Evolutionary conservation across 2,888 invertebrate genomes (phyloP).

Genomic region (Mythimna loreyi): DNA sequence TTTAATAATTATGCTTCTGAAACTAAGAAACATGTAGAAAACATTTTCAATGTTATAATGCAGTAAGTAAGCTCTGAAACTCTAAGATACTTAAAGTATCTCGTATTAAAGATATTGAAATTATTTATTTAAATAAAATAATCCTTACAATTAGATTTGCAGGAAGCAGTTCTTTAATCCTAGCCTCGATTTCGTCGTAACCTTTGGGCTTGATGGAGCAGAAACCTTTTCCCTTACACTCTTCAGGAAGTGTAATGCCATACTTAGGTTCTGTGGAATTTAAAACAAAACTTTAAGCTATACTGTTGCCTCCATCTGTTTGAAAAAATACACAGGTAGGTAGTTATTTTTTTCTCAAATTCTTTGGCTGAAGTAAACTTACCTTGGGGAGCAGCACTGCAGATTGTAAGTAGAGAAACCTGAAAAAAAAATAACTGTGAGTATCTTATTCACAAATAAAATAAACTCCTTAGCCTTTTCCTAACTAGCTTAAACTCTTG

Average conservation of each 20-base stretch:
- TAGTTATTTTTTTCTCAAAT: not conserved
- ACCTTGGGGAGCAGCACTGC: constrained; percentile 33
- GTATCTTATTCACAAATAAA: not conserved
- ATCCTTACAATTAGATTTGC: constrained; percentile 18
- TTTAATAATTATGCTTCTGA: not conserved
- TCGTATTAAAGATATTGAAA: not conserved
- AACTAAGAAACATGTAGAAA: not conserved
- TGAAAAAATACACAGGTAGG: too few relatives aligned
- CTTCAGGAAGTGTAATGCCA: constrained; percentile 43
- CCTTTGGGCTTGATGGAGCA: constrained; percentile 56
- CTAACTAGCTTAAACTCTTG: too few relatives aligned
- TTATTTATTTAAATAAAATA: not conserved
- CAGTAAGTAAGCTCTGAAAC: too few relatives aligned
- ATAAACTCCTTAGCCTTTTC: not conserved
- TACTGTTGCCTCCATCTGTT: not conserved
- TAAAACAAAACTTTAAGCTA: not conserved
- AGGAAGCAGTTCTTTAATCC: constrained; percentile 46
- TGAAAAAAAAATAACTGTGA: not conserved
- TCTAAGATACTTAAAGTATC: too few relatives aligned
- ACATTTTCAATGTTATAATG: not conserved
- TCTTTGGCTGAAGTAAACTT: constrained; percentile 10
- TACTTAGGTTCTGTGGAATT: constrained; percentile 29
- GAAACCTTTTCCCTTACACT: constrained; percentile 47
- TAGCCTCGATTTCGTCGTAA: constrained; percentile 53
- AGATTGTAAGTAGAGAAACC: constrained; percentile 10